Base-by-base conservation (phyloP, 2,797 vertebrate genomes). In the Rhinella marina region DNA sequence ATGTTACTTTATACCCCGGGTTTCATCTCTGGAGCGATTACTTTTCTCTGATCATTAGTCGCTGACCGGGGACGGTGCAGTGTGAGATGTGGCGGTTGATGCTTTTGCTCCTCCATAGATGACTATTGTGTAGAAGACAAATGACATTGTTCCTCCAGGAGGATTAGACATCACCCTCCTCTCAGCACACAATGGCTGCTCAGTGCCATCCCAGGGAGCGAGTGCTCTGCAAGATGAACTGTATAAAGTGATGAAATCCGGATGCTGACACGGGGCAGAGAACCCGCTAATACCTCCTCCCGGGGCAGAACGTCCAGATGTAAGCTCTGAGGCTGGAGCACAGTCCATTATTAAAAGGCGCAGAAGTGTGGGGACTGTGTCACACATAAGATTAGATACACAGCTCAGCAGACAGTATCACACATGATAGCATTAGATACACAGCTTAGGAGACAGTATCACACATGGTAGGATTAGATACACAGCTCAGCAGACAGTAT, bases 121-220 rank as follows among this genome's bases (percentile, higher is more conserved):
- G 2, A 14, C 86, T 76, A 81, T 82, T 82, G 80, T 87, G 25
- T 25, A 82, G 16, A 87, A 12, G 14, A 87, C 80, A 87, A 87
- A 52, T 11, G 9, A 21, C 50, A 41, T 59, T 52, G 50, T 41
- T 50, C 50, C 64, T 75, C 52, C 1, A n/a, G 54, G 41, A 78
- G 25, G 50, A 73, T 81, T 23, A 48, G 32, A 32, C 1, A 21
- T 16, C 83, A 6, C 41, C 41, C 41, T 41, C 3, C 41, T 41
- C 14, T 19, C 61, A 3, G 16, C 61, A 79, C 25, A 41, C 54
- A 48, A 0, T 10, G 54, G 50, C 54, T 0, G 1, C 10, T 52
- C 56, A 50, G 85, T 25, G 13, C 16, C 16, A 23, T 27, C 27
- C 21, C 25, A 0, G 0, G 27, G n/a, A 23, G 62, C 11, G n/a